phyloP scores from a whole-genome alignment of 2,797 vertebrate genomes.

The Hozukius guyotensis region DNA sequence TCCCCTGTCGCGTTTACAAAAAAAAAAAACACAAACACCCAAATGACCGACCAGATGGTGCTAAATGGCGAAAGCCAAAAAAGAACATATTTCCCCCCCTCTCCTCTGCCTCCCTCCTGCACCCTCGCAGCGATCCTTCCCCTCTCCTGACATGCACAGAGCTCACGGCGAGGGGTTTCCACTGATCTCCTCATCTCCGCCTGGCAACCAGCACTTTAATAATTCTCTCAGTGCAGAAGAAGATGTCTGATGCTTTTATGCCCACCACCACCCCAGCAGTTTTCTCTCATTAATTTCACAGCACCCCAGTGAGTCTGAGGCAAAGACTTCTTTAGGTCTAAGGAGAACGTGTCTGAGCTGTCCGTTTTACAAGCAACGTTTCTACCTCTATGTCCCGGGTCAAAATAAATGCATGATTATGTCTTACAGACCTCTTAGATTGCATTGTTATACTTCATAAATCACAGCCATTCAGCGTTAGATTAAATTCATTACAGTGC shows the following conservation, averaged over 20 bases:
- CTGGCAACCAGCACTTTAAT: conserved; percentile 68
- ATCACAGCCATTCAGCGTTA: background rate
- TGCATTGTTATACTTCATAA: conserved; percentile 5
- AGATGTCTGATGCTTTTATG: conserved; percentile 57
- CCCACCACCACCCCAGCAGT: conserved; percentile 59
- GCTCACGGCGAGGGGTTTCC: conserved; percentile 37
- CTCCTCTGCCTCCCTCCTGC: background rate
- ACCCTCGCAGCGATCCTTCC: conserved; percentile 1
- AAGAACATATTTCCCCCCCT: conserved; percentile 13
- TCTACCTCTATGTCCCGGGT: background rate
- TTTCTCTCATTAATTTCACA: conserved; percentile 74
- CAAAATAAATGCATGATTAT: conserved; percentile 6
- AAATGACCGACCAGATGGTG: conserved; percentile 66
- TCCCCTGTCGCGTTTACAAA: conserved; percentile 39
- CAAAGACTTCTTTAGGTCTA: conserved; percentile 15
- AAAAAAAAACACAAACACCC: conserved; percentile 19
- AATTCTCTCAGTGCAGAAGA: conserved; percentile 71
- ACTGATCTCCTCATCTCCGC: conserved; percentile 61
- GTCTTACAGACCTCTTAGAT: background rate
- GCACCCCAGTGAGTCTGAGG: conserved; percentile 53
- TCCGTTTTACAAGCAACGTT: conserved; percentile 32
- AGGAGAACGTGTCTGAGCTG: conserved; percentile 23
- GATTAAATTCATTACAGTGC: conserved; percentile 15
- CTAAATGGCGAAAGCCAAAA: conserved; percentile 41
- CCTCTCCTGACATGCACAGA: conserved; percentile 27